Evolutionary conservation across 1,140 invertebrate genomes (phyloP), one percentile per base, ranked within the genome.

Genomic region (Microplitis demolitor): DNA sequence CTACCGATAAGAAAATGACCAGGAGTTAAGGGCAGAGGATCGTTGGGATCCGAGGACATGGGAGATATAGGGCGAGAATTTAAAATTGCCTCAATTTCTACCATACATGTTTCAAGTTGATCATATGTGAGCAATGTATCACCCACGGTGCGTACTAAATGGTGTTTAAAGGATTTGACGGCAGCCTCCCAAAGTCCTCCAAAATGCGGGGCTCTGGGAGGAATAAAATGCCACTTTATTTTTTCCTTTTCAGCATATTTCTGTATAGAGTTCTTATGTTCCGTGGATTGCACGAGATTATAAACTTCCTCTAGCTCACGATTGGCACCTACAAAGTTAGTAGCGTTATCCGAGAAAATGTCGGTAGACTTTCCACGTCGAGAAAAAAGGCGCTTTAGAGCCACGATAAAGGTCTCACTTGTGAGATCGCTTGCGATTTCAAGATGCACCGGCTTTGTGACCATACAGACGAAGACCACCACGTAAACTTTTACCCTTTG

Each of bases 181-280:
- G 61, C 66, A 9, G 78, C 67, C 69, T 85, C 83, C 78, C 83
- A 84, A 4, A 76, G 50, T 24, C 81, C 81, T 56, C 83, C 80
- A 64, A 82, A 79, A 61, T 84, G 78, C 5, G 81, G 81, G 24
- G 24, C 24, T 24, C 24, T 24, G 24, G 24, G 24, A 24, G 24
- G 24, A 2, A 24, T 24, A 24, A 24, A 24, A 24, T 24, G 24
- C 24, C 24, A 24, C 24, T 24, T 24, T 2, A 24, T 24, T 24
- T 24, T 24, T 24, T 24, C 24, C 24, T 24, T 24, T 24, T 24
- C 1, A 24, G 24, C 24, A 24, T 24, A 24, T 24, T 24, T 24
- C 24, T 24, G 24, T 24, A 24, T 24, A 2, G 24, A 24, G 24
- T 24, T 24, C 2, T 24, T 24, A 24, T 24, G 2, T 24, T 24